Evolutionary conservation across 1,140 invertebrate genomes (phyloP).

Genomic region (Muscidifurax raptorellus): DNA sequence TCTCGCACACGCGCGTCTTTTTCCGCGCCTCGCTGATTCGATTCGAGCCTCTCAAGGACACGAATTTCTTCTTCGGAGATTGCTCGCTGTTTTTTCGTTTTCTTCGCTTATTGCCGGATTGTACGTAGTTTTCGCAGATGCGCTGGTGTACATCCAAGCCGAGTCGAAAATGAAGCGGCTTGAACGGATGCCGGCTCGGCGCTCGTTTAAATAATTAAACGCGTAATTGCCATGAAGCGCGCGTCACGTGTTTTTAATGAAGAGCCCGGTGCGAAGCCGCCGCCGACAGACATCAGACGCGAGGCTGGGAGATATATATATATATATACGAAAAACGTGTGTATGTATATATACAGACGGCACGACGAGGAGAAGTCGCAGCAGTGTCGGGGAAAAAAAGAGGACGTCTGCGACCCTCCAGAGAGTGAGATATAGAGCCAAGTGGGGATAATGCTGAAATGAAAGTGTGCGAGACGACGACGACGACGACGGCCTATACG

Average conservation of each 20-base stretch:
- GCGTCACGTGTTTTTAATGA: slow-evolving; percentile 66
- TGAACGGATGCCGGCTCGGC: slow-evolving; percentile 60
- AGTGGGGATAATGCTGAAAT: neutral
- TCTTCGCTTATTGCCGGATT: no score
- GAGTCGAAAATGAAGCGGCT: slow-evolving; percentile 17
- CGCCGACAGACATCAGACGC: neutral
- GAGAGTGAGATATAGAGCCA: neutral
- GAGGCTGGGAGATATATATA: neutral
- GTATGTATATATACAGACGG: neutral
- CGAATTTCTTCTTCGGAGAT: neutral
- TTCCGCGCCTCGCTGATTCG: no score
- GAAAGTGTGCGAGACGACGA: neutral
- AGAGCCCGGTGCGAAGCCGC: slow-evolving; percentile 50
- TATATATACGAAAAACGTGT: neutral
- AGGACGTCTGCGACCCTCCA: slow-evolving; percentile 1
- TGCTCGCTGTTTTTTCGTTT: neutral
- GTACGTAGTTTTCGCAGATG: no score
- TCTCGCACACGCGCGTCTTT: no score
- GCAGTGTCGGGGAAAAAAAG: slow-evolving; percentile 5
- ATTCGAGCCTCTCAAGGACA: no score
- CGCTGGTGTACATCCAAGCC: no score
- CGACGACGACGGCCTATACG: no score
- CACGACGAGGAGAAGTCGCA: neutral
- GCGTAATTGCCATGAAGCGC: slow-evolving; percentile 63
- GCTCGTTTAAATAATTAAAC: slow-evolving; percentile 72